These are phyloP conservation scores for Rhyacophila brunnea DNA, from an alignment of 1,140 invertebrate genomes.

Conservation along the genomic window DNA sequence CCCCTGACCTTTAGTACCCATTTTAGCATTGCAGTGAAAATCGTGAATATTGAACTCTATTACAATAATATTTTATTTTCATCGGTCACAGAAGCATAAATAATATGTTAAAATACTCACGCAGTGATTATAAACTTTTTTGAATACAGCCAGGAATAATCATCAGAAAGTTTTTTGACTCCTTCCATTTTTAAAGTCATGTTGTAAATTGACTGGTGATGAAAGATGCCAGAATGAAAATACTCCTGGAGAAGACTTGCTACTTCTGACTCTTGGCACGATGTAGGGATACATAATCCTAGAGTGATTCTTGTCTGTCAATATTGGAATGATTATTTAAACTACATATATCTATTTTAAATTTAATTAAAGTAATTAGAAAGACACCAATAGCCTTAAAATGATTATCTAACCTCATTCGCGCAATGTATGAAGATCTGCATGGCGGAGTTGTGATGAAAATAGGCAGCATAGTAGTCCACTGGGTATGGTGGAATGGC, in stretches of 20 bases:
- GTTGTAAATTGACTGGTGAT: neutral
- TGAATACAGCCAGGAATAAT: neutral
- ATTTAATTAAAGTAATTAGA: too few species aligned
- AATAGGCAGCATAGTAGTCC: constrained; percentile 25
- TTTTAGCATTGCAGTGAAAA: too few species aligned
- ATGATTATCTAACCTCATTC: constrained; percentile 18
- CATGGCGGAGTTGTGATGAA: constrained; percentile 20
- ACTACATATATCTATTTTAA: too few species aligned
- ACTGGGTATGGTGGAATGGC: constrained; percentile 19
- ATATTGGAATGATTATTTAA: too few species aligned
- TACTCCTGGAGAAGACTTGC: neutral
- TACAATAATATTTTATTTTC: too few species aligned
- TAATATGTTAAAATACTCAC: neutral
- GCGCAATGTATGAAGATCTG: constrained; percentile 16
- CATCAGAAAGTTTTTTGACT: neutral
- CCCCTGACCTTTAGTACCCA: too few species aligned
- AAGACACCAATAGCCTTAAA: too few species aligned
- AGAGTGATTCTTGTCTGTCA: neutral
- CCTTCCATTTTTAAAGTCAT: neutral
- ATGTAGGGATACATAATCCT: neutral
- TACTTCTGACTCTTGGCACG: neutral
- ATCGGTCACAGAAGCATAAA: too few species aligned
- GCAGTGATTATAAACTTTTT: neutral
- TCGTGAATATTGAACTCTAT: too few species aligned
- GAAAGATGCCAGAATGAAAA: neutral